phyloP scores from a whole-genome alignment of 2,113 vertebrate genomes.

The Rhabdornis inornatus region DNA sequence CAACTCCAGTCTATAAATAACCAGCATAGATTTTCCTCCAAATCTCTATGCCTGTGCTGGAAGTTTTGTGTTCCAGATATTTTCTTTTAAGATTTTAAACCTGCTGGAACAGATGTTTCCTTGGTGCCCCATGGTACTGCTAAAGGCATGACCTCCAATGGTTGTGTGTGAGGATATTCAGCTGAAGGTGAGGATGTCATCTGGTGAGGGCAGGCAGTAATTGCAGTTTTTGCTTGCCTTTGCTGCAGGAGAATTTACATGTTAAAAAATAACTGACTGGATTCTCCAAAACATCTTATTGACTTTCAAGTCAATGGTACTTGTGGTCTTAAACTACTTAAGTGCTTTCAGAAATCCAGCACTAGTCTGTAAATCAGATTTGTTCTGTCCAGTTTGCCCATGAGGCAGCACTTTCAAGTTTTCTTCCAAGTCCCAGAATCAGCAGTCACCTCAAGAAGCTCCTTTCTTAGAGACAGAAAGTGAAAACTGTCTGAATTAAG shows the following conservation, averaged over 20 bases:
- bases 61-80: background rate
- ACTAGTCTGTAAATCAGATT: constrained; percentile 30
- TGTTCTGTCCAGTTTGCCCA: constrained; percentile 22
- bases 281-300: background rate
- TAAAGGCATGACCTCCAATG: background rate
- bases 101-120: background rate
- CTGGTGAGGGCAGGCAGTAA: background rate
- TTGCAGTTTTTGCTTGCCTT: background rate
- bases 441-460: background rate
- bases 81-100: background rate
- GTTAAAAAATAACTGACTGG: background rate
- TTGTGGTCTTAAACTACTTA: background rate
- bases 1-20: background rate
- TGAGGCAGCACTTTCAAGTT: constrained; percentile 3
- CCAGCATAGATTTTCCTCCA: background rate
- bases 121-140: too few relatives aligned
- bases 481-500: background rate
- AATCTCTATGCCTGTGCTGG: background rate
- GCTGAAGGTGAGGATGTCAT: background rate
- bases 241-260: background rate
- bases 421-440: background rate
- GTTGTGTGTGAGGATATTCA: background rate
- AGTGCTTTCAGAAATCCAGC: background rate
- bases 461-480: background rate
- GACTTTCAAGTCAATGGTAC: background rate